phyloP scores from a whole-genome alignment of 2,797 vertebrate genomes.

The Pitangus sulphuratus region DNA sequence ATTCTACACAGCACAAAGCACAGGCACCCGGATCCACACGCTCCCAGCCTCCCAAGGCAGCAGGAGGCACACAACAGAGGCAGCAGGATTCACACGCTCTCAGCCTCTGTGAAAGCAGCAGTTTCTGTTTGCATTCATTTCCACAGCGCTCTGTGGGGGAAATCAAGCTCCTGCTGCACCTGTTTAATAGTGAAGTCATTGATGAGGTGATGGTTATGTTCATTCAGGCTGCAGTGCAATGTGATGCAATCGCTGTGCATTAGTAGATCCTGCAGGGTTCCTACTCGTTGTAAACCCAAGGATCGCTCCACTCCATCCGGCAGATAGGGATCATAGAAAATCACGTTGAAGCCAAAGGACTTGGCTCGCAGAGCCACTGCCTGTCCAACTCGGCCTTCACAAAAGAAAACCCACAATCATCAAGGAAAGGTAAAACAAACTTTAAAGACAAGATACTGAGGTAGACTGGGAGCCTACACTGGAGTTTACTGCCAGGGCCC shows the following conservation, averaged over 20 bases:
- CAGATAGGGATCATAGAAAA: slow-evolving; percentile 92
- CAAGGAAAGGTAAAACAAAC: slow-evolving; percentile 55
- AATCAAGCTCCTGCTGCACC: slow-evolving; percentile 78
- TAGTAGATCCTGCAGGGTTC: slow-evolving; percentile 89
- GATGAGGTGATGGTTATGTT: slow-evolving; percentile 94
- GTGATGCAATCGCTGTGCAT: slow-evolving; percentile 92
- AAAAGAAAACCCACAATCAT: slow-evolving; percentile 67
- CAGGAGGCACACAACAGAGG: slow-evolving; percentile 43
- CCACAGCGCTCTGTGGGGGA: slow-evolving; percentile 56
- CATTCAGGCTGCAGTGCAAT: slow-evolving; percentile 91
- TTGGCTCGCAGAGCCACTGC: slow-evolving; percentile 91
- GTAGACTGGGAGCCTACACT: slow-evolving; percentile 24
- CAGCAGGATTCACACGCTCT: slow-evolving; percentile 63
- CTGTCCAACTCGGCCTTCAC: slow-evolving; percentile 88
- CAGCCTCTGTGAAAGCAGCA: slow-evolving; percentile 55
- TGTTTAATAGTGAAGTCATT: slow-evolving; percentile 95
- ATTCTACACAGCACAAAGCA: slow-evolving; percentile 47
- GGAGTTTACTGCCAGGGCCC: neutral
- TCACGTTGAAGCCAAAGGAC: slow-evolving; percentile 89
- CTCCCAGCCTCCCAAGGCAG: slow-evolving; percentile 47
- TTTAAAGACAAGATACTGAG: slow-evolving; percentile 48
- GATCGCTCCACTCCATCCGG: slow-evolving; percentile 90
- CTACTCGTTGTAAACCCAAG: slow-evolving; percentile 88
- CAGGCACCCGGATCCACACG: slow-evolving; percentile 47
- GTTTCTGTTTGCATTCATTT: slow-evolving; percentile 54